phyloP scores from a whole-genome alignment of 1,140 invertebrate species.

The Pseudomyrmex sp. region DNA sequence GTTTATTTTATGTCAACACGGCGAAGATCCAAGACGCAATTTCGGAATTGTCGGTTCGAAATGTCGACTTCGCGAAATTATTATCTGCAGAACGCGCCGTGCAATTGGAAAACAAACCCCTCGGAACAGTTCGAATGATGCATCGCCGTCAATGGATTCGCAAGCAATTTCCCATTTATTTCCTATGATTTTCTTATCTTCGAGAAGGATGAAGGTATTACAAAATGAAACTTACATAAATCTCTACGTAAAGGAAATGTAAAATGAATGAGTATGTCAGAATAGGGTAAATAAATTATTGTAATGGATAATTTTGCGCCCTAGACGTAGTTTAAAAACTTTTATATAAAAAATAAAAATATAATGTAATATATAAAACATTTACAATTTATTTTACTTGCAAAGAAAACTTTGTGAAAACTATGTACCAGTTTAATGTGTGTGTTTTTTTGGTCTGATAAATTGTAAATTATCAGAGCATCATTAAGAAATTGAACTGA shows the following conservation, averaged over 20 bases:
- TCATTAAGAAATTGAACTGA: not conserved
- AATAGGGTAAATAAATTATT: not conserved
- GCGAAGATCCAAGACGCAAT: constrained; percentile 44
- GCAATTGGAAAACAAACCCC: constrained; percentile 48
- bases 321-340: not conserved
- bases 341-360: not conserved
- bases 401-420: not conserved
- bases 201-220: constrained; percentile 29
- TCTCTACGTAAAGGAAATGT: not conserved
- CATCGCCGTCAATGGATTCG: constrained; percentile 35
- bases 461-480: not conserved
- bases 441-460: not conserved
- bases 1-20: constrained; percentile 33
- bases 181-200: constrained; percentile 53
- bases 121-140: constrained; percentile 40
- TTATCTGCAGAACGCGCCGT: constrained; percentile 35
- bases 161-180: constrained; percentile 62
- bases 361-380: not conserved
- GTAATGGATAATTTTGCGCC: not conserved
- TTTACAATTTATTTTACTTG: not conserved
- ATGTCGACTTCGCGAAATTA: constrained; percentile 50
- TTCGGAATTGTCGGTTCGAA: constrained; percentile 42
- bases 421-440: too few relatives aligned
- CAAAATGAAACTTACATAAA: constrained; percentile 29
- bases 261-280: not conserved